Percentiles rank a stretch among this genome's conserved stretches.
Evolutionary conservation across 1,140 invertebrate genomes (phyloP).

Genomic region (Epicauta chinensis): DNA sequence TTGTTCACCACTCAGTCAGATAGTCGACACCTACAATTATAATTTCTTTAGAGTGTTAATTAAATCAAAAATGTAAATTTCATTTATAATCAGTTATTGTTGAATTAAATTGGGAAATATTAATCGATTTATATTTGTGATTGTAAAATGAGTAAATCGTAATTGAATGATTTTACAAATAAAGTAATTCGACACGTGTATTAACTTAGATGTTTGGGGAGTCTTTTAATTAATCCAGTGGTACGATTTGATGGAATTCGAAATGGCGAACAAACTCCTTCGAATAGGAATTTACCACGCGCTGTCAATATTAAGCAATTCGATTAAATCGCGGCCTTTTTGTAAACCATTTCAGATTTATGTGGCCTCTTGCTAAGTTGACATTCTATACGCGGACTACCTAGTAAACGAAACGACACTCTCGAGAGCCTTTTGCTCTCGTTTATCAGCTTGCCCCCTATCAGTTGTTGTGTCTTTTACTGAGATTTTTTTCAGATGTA

Average conservation of each 20-base stretch:
- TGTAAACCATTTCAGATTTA: conserved; percentile 23
- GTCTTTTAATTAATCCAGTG: conserved; percentile 16
- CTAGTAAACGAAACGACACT: conserved; percentile 18
- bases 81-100: too few relatives aligned
- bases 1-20: too few relatives aligned
- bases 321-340: conserved; percentile 26
- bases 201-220: not conserved
- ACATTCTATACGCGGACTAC: conserved; percentile 18
- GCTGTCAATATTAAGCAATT: conserved; percentile 31
- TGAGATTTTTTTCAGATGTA: conserved; percentile 13
- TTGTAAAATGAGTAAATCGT: too few relatives aligned
- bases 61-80: too few relatives aligned
- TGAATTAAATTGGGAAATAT: too few relatives aligned
- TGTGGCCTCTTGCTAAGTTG: conserved; percentile 17
- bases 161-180: not conserved
- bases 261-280: conserved; percentile 13
- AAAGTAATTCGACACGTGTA: conserved; percentile 10
- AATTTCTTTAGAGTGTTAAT: too few relatives aligned
- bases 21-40: too few relatives aligned
- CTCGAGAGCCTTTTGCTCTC: conserved; percentile 19
- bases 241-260: conserved; percentile 16
- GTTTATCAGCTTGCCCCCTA: conserved; percentile 19
- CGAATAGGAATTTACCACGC: conserved; percentile 24
- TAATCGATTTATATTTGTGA: too few relatives aligned
- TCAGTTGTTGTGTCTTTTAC: conserved; percentile 17